phyloP scores from a whole-genome alignment of 2,113 vertebrate species.

The Pardalotus punctatus region DNA sequence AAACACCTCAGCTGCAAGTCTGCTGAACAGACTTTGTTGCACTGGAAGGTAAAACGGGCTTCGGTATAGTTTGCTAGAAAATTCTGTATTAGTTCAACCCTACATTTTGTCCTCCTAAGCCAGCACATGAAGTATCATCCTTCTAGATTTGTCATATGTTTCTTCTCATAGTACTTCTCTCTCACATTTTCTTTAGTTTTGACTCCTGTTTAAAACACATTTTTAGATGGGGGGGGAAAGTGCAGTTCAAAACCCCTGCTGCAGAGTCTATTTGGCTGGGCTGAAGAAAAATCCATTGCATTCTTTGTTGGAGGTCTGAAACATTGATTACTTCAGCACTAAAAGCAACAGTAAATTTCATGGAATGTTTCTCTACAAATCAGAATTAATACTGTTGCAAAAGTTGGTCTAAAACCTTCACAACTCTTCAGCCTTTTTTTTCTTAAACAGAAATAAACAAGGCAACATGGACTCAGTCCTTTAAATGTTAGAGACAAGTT shows the following conservation, averaged over 20 bases:
- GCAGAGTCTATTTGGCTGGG: background rate
- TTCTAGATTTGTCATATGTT: background rate
- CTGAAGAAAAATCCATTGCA: background rate
- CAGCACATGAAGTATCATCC: accelerated
- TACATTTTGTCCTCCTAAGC: background rate
- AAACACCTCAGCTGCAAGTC: background rate
- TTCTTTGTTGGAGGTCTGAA: background rate
- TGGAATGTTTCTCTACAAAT: background rate
- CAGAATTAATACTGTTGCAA: background rate
- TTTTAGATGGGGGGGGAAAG: background rate
- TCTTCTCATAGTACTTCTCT: background rate
- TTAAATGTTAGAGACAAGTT: background rate
- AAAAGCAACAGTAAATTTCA: background rate
- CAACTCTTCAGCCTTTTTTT: background rate
- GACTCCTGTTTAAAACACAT: background rate
- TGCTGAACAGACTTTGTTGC: background rate
- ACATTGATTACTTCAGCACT: background rate
- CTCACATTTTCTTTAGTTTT: background rate
- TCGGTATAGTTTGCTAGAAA: background rate
- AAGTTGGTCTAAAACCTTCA: background rate
- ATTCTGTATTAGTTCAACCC: background rate
- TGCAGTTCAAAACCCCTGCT: background rate
- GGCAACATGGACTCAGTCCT: background rate
- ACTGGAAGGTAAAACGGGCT: background rate
- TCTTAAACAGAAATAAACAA: background rate